Evolutionary conservation across 2,797 vertebrate species (phyloP), one percentile per base, ranked within the genome.

Genomic region (Selene dorsalis): DNA sequence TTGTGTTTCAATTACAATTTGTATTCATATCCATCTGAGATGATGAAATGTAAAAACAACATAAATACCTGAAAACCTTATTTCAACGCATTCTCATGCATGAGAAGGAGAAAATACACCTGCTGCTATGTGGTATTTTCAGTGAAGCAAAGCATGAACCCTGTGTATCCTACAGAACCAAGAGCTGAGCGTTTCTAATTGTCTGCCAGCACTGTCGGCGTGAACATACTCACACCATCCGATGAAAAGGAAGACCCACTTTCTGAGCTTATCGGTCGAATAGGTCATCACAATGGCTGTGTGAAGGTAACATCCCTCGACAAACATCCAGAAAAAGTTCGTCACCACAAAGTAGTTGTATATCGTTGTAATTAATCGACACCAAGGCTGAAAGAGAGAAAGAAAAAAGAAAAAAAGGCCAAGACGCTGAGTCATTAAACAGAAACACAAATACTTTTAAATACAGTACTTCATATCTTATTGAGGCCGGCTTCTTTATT

Each of bases 321-420:
- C 98, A 77, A 99, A 99, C 98, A 99, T 99, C 98, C 98, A 99
- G 94, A 99, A 99, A 89, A 99, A 99, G 90, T 99, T 99, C 26
- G 98, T 99, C 91, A 99, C 97, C 94, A 99, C 96, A 74, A 99
- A 99, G 80, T 99, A 99, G 91, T 99, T 99, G 93, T 98, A 99
- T 90, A 98, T 92, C 1, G 97, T 97, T 1, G 97, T 99, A 73
- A 99, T 95, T 48, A 98, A 95, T 63, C 98, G 95, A 88, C 98
- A 99, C 98, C 98, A 99, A 7, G 96, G 96, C 98, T 99, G 93
- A 18, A 85, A 91, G 72, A 70, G 11, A 70, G 75, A 66, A 28
- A 67, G 16, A 53, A 14, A 55, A 18, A 10, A 63, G n/a, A 57
- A 35, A 8, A 8, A 35, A 35, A 35, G 32, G 43, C 30, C 16